Percentiles rank a stretch among this genome's conserved stretches.
Evolutionary conservation across 2,888 invertebrate species (phyloP).

Genomic region (Eupithecia dodoneata): DNA sequence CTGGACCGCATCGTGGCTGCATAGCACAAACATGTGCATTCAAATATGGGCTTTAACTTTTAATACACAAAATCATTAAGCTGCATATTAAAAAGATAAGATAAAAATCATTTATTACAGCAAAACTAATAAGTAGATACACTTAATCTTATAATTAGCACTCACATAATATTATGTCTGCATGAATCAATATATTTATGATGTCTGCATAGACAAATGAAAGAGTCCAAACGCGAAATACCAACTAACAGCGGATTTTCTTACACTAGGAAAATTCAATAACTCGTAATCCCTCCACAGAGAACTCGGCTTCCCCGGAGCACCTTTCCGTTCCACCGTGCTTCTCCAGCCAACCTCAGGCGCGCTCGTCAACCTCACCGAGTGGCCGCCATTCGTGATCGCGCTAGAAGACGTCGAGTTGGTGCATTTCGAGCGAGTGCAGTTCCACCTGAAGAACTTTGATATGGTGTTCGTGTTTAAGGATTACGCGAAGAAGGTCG

Average conservation of each 20-base stretch:
- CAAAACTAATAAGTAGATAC: too few relatives aligned
- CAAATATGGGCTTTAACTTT: too few relatives aligned
- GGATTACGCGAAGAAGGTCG: constrained; percentile 96
- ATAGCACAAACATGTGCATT: too few relatives aligned
- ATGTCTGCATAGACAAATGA: too few relatives aligned
- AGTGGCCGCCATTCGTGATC: constrained; percentile 99
- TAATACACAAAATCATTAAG: too few relatives aligned
- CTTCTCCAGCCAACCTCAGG: constrained; percentile 98
- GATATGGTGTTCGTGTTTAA: constrained; percentile 99
- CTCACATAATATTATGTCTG: too few relatives aligned
- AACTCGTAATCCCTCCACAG: constrained; percentile 63
- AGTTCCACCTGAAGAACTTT: constrained; percentile 99
- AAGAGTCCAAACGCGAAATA: not conserved
- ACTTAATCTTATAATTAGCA: too few relatives aligned
- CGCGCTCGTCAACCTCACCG: constrained; percentile 98
- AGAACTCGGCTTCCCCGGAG: constrained; percentile 98
- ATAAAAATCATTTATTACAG: too few relatives aligned
- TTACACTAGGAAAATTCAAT: too few relatives aligned
- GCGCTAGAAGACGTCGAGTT: constrained; percentile 98
- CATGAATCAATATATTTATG: not conserved
- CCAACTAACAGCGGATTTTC: too few relatives aligned
- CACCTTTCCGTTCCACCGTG: constrained; percentile 97
- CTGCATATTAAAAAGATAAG: too few relatives aligned
- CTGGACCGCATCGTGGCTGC: too few relatives aligned
- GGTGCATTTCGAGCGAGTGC: constrained; percentile 99